Percentiles rank a stretch among this genome's conserved stretches.
These are phyloP conservation scores for Apotomis betuletana DNA, from an alignment of 2,888 invertebrate species.

Conservation along the genomic window DNA sequence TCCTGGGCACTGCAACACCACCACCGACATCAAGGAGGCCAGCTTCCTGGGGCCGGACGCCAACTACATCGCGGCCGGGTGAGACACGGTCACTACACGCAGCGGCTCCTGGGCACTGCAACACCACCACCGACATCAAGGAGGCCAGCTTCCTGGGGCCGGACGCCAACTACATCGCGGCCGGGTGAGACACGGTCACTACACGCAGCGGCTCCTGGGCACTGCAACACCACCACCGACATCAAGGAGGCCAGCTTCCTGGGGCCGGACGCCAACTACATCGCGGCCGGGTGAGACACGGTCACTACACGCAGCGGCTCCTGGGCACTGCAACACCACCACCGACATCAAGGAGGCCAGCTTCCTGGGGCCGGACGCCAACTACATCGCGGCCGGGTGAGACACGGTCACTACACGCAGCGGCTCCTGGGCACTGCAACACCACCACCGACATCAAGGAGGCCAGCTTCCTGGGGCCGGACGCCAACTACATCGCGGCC, in stretches of 20 bases:
- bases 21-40: constrained; percentile 99
- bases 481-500: constrained; percentile 85
- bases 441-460: constrained; percentile 99
- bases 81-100: constrained; percentile 71
- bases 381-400: constrained; percentile 86
- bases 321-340: constrained; percentile 98
- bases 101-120: constrained; percentile 96
- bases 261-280: constrained; percentile 86
- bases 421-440: constrained; percentile 97
- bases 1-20: constrained; percentile 98
- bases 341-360: constrained; percentile 99
- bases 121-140: constrained; percentile 99
- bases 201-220: constrained; percentile 94
- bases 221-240: constrained; percentile 99
- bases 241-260: constrained; percentile 98
- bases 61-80: constrained; percentile 86
- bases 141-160: constrained; percentile 95
- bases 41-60: constrained; percentile 92
- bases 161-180: constrained; percentile 85
- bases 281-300: constrained; percentile 85
- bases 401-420: constrained; percentile 75
- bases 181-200: constrained; percentile 85
- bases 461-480: constrained; percentile 93
- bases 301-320: constrained; percentile 86
- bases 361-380: constrained; percentile 90